These are phyloP conservation scores for Seira sanloemensis DNA, from an alignment of 2,888 invertebrate species.

Conservation along the genomic window DNA sequence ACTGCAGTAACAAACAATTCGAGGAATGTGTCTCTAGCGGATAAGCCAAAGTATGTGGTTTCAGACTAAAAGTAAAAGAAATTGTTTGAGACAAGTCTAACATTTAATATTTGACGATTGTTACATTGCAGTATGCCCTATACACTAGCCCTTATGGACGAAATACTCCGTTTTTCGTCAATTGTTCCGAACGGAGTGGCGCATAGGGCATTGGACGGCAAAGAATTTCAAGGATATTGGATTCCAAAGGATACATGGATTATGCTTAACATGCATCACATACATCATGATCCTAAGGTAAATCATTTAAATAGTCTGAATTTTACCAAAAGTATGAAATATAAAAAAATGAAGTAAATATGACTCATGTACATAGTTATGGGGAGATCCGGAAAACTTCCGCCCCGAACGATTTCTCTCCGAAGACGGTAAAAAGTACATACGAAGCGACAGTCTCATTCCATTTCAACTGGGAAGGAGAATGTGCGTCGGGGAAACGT, in stretches of 20 bases:
- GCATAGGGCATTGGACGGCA: conserved; percentile 45
- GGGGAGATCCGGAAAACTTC: conserved; percentile 71
- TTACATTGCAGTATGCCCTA: conserved; percentile 56
- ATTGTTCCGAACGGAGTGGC: conserved; percentile 56
- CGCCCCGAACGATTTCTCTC: conserved; percentile 70
- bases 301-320: too few relatives aligned
- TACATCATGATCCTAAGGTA: conserved; percentile 64
- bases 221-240: conserved; percentile 51
- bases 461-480: conserved; percentile 63
- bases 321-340: conserved; percentile 61
- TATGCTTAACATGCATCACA: conserved; percentile 45
- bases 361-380: conserved; percentile 64
- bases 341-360: conserved; percentile 52
- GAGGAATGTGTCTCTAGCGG: conserved; percentile 28
- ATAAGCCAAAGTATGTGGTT: conserved; percentile 49
- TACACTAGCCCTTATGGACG: conserved; percentile 62
- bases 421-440: conserved; percentile 48
- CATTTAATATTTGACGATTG: neutral
- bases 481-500: conserved; percentile 60
- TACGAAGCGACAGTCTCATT: conserved; percentile 53
- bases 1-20: conserved; percentile 43
- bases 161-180: conserved; percentile 63
- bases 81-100: neutral
- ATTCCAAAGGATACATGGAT: conserved; percentile 64
- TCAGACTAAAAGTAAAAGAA: neutral